Evolutionary conservation across 2,113 vertebrate species (phyloP).

Genomic region (Castor canadensis): DNA sequence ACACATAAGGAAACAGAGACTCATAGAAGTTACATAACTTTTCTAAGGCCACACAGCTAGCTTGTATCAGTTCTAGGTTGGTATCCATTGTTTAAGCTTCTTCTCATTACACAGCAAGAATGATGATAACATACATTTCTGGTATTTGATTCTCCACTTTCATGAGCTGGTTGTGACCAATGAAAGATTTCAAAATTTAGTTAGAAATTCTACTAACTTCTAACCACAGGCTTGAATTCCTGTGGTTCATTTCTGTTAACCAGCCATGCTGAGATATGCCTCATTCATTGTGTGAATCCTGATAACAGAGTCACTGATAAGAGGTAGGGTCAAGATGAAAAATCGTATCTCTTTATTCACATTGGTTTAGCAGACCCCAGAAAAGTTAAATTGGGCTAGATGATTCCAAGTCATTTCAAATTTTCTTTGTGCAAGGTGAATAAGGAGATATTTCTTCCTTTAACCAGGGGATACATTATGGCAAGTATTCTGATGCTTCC

Average conservation of each 20-base stretch:
- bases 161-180: background rate
- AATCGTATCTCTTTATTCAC: background rate
- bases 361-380: background rate
- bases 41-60: background rate
- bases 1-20: background rate
- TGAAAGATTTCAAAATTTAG: constrained; percentile 46
- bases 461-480: background rate
- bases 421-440: background rate
- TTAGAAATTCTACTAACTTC: background rate
- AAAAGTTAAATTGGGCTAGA: background rate
- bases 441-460: background rate
- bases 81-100: background rate
- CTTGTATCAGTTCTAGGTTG: background rate
- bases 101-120: background rate
- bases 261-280: background rate
- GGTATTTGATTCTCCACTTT: background rate
- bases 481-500: background rate
- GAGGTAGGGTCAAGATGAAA: background rate
- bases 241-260: background rate
- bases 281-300: background rate
- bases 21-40: background rate
- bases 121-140: background rate
- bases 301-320: background rate
- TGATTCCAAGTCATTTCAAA: background rate
- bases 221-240: background rate